Evolutionary conservation across 2,888 invertebrate species (phyloP).

Genomic region (Noctua janthina): DNA sequence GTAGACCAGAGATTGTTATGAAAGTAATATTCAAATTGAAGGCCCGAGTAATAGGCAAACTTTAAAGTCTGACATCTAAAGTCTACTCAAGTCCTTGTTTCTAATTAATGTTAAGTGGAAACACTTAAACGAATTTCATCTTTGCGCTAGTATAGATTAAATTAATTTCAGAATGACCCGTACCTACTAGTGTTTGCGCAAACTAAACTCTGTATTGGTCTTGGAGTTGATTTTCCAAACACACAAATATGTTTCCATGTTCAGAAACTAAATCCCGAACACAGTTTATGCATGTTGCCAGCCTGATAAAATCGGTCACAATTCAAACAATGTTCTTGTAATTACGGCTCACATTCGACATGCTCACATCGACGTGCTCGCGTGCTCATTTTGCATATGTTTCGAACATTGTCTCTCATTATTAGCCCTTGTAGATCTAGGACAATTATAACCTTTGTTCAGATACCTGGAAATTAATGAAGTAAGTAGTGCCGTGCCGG

Average conservation of each 20-base stretch:
- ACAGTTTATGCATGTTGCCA: not conserved
- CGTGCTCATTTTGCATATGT: constrained; percentile 53
- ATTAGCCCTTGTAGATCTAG: constrained; percentile 59
- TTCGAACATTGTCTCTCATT: constrained; percentile 55
- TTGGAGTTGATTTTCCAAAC: not conserved
- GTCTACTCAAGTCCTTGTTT: not conserved
- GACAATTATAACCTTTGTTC: constrained; percentile 52
- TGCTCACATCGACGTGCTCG: constrained; percentile 42
- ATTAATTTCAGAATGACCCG: not conserved
- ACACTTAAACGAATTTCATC: not conserved
- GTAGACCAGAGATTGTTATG: constrained; percentile 23
- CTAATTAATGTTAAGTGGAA: too few relatives aligned
- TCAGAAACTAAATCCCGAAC: not conserved
- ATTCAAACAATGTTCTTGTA: constrained; percentile 37
- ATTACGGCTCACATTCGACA: constrained; percentile 41
- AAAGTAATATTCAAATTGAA: constrained; percentile 23
- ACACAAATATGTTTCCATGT: not conserved
- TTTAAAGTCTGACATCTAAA: not conserved
- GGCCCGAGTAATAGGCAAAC: constrained; percentile 2
- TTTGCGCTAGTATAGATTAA: too few relatives aligned
- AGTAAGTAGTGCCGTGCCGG: not conserved
- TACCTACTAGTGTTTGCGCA: not conserved
- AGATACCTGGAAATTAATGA: constrained; percentile 9
- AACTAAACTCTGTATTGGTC: not conserved
- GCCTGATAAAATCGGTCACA: constrained; percentile 38